Evolutionary conservation across 2,113 vertebrate species (phyloP).

Genomic region (Pteropus alecto): DNA sequence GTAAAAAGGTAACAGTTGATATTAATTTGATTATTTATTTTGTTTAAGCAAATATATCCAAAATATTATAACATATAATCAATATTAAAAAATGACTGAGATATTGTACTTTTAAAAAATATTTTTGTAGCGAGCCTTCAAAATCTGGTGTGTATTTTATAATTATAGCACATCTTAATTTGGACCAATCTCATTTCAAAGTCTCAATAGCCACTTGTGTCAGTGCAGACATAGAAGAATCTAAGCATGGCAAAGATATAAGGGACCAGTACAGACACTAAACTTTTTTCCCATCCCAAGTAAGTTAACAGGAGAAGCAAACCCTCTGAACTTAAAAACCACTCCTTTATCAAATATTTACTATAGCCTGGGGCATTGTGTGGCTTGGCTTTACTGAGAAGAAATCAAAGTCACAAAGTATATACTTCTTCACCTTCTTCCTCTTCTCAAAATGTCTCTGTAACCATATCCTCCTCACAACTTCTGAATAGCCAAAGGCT

Average conservation of each 20-base stretch:
- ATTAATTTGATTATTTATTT: background rate
- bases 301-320: background rate
- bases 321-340: background rate
- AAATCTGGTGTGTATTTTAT: background rate
- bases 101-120: background rate
- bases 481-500: background rate
- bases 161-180: background rate
- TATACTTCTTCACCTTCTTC: background rate
- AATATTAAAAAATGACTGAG: background rate
- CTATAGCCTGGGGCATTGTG: background rate
- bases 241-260: background rate
- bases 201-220: background rate
- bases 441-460: background rate
- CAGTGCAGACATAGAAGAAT: background rate
- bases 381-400: background rate
- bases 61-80: background rate
- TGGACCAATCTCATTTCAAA: background rate
- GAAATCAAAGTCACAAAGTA: constrained; percentile 33
- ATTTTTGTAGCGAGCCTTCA: background rate
- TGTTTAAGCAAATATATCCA: background rate
- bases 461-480: background rate
- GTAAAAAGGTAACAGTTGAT: background rate
- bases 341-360: constrained; percentile 10
- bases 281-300: rapidly evolving
- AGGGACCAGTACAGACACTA: background rate